phyloP scores from a whole-genome alignment of 2,797 vertebrate species.

The Acipenser ruthenus region DNA sequence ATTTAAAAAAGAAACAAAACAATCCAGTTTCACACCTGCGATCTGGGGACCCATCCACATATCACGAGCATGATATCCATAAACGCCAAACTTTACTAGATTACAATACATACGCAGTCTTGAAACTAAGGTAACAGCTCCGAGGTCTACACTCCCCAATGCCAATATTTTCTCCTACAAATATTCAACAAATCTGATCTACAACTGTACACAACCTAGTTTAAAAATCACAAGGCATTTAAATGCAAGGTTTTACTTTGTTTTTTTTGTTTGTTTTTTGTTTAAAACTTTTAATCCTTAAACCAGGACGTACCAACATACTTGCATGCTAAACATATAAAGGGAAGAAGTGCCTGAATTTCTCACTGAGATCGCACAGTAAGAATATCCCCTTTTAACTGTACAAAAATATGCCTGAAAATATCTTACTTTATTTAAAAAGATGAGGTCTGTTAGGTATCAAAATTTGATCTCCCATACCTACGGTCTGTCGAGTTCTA shows the following conservation, averaged over 20 bases:
- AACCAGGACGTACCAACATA: constrained; percentile 76
- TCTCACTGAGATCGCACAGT: constrained; percentile 95
- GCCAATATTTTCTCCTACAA: constrained; percentile 81
- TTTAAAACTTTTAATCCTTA: constrained; percentile 74
- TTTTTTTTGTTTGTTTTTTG: constrained; percentile 40
- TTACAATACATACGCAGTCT: constrained; percentile 99
- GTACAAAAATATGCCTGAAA: constrained; percentile 99
- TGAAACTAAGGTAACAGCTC: constrained; percentile 96
- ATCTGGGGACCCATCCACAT: constrained; percentile 97
- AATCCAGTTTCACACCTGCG: constrained; percentile 99
- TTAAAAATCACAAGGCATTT: constrained; percentile 99
- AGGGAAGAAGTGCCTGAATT: constrained; percentile 99
- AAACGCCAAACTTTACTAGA: constrained; percentile 96
- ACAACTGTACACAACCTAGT: constrained; percentile 99
- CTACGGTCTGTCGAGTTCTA: constrained; percentile 82
- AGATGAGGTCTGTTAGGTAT: constrained; percentile 99
- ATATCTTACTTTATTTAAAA: constrained; percentile 99
- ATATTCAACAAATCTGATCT: constrained; percentile 99
- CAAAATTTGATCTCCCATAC: constrained; percentile 95
- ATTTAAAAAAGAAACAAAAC: constrained; percentile 87
- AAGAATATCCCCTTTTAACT: constrained; percentile 99
- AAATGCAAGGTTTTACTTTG: constrained; percentile 92
- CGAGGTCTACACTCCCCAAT: constrained; percentile 91
- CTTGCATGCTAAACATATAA: constrained; percentile 95
- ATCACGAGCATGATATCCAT: constrained; percentile 99